Percentiles rank a stretch among this genome's conserved stretches.
These are phyloP conservation scores for Orestias chungarensis DNA, from an alignment of 2,797 vertebrate genomes.

Conservation along the genomic window DNA sequence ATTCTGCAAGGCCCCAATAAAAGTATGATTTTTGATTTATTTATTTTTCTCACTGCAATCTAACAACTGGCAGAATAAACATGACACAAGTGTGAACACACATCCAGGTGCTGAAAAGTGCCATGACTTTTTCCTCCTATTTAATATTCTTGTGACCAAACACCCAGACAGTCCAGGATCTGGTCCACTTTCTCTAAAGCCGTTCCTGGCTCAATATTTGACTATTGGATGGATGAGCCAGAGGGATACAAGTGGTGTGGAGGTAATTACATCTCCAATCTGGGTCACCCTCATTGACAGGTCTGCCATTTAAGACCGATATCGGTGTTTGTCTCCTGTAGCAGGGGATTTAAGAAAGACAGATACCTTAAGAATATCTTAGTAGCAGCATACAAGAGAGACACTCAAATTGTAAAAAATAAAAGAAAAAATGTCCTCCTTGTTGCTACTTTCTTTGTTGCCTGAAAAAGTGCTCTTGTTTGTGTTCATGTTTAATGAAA, in stretches of 20 bases:
- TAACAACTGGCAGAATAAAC: constrained; percentile 18
- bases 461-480: background rate
- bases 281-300: constrained; percentile 29
- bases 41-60: too few relatives aligned
- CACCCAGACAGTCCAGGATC: constrained; percentile 12
- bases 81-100: background rate
- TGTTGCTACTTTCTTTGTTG: too few relatives aligned
- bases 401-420: background rate
- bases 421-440: too few relatives aligned
- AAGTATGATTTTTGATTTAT: constrained; percentile 32
- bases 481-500: too few relatives aligned
- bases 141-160: constrained; percentile 20
- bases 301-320: constrained; percentile 45
- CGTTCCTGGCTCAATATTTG: constrained; percentile 29
- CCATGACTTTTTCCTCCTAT: background rate
- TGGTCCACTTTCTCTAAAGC: constrained; percentile 20
- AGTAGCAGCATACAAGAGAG: background rate
- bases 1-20: constrained; percentile 31
- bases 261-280: constrained; percentile 51
- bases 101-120: constrained; percentile 8
- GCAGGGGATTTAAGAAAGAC: constrained; percentile 31
- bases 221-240: constrained; percentile 38
- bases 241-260: constrained; percentile 26
- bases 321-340: constrained; percentile 36
- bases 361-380: background rate